phyloP scores from a whole-genome alignment of 2,888 invertebrate species.

The Nemapogon koenigi region DNA sequence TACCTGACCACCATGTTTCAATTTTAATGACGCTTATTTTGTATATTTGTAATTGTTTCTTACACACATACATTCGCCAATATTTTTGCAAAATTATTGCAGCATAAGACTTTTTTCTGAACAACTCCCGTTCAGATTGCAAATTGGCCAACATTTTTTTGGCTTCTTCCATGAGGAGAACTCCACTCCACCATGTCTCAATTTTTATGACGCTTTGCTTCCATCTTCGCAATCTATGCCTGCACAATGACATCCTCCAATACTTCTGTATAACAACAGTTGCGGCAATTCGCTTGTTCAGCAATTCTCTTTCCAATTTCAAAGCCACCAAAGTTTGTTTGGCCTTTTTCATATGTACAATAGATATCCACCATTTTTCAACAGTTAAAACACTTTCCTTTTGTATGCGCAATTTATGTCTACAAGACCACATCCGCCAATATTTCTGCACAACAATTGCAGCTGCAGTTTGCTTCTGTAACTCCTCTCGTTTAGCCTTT shows the following conservation, averaged over 20 bases:
- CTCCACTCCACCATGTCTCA: not conserved
- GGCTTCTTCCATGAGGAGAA: not conserved
- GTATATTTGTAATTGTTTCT: conserved; percentile 11
- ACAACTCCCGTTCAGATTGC: not conserved
- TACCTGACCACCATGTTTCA: not conserved
- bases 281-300: conserved; percentile 12
- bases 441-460: conserved; percentile 44
- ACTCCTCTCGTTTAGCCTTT: too few species aligned
- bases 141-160: not conserved
- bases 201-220: conserved; percentile 1
- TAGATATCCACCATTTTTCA: not conserved
- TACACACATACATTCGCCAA: conserved; percentile 35
- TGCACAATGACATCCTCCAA: not conserved
- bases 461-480: conserved; percentile 34
- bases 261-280: not conserved
- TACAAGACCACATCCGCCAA: conserved; percentile 35
- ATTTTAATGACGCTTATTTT: conserved; percentile 1
- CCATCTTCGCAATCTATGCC: not conserved
- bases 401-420: too few species aligned
- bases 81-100: conserved; percentile 44
- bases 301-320: not conserved
- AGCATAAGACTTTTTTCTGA: conserved; percentile 22
- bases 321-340: not conserved
- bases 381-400: not conserved
- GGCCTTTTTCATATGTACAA: not conserved